phyloP scores from a whole-genome alignment of 2,113 vertebrate species.

The Macquaria australasica region DNA sequence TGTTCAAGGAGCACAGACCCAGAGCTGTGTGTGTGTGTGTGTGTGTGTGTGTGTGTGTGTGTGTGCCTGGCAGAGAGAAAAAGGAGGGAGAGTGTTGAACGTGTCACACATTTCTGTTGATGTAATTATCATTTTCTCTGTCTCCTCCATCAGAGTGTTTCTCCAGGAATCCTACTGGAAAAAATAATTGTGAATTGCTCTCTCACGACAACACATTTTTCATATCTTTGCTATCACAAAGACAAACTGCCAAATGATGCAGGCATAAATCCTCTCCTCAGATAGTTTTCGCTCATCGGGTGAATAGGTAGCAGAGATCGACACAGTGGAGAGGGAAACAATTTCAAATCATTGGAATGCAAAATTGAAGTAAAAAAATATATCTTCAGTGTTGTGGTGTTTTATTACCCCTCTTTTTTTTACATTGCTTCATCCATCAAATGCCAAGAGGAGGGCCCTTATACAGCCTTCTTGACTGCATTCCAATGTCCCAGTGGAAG shows the following conservation, averaged over 20 bases:
- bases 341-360: conserved; percentile 63
- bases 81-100: neutral
- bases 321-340: conserved; percentile 36
- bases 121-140: conserved; percentile 56
- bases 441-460: conserved; percentile 2
- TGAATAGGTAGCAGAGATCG: conserved; percentile 27
- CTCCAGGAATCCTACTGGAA: conserved; percentile 29
- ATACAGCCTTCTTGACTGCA: neutral
- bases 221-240: conserved; percentile 55
- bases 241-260: conserved; percentile 62
- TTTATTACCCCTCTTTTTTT: conserved; percentile 42
- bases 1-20: neutral
- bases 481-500: neutral
- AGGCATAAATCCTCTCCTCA: conserved; percentile 29
- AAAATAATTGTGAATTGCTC: conserved; percentile 65
- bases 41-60: neutral
- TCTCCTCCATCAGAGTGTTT: conserved; percentile 30
- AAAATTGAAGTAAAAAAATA: conserved; percentile 57
- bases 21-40: neutral
- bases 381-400: conserved; percentile 23
- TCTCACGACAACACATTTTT: conserved; percentile 50
- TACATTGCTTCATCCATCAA: conserved; percentile 52
- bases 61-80: neutral
- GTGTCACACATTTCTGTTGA: conserved; percentile 38
- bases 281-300: conserved; percentile 25